phyloP scores from a whole-genome alignment of 1,140 invertebrate species.

The Hylaeus anthracinus region DNA sequence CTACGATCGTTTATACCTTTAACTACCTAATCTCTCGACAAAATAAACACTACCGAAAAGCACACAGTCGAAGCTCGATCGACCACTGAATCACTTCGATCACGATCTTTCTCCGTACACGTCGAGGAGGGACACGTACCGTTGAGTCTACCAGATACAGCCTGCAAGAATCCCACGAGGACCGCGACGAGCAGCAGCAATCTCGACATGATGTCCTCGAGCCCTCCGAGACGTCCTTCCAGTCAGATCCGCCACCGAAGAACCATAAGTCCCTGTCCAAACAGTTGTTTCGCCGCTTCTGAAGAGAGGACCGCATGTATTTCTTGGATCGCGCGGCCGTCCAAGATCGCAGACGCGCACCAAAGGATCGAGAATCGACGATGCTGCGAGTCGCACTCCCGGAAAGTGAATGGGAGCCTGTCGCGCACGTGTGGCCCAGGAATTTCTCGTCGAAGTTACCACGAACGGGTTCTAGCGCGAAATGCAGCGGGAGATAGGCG shows the following conservation, averaged over 20 bases:
- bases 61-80: not conserved
- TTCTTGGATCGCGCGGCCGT: not conserved
- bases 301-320: conserved; percentile 13
- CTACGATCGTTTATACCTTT: no score
- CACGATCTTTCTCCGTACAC: not conserved
- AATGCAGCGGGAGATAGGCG: conserved; percentile 26
- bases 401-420: conserved; percentile 38
- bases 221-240: conserved; percentile 14
- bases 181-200: conserved; percentile 33
- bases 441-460: conserved; percentile 17
- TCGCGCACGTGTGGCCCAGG: conserved; percentile 31
- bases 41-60: no score
- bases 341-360: not conserved
- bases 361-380: conserved; percentile 17
- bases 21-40: no score
- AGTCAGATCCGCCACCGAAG: not conserved
- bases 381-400: conserved; percentile 21
- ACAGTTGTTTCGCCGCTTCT: not conserved
- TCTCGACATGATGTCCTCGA: conserved; percentile 46
- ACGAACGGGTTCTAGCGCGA: not conserved
- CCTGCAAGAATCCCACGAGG: conserved; percentile 49
- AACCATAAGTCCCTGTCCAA: conserved; percentile 15
- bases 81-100: not conserved
- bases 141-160: conserved; percentile 55
- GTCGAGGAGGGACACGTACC: conserved; percentile 47